Evolutionary conservation across 2,888 invertebrate species (phyloP).

Genomic region (Ectropis crepuscularia): DNA sequence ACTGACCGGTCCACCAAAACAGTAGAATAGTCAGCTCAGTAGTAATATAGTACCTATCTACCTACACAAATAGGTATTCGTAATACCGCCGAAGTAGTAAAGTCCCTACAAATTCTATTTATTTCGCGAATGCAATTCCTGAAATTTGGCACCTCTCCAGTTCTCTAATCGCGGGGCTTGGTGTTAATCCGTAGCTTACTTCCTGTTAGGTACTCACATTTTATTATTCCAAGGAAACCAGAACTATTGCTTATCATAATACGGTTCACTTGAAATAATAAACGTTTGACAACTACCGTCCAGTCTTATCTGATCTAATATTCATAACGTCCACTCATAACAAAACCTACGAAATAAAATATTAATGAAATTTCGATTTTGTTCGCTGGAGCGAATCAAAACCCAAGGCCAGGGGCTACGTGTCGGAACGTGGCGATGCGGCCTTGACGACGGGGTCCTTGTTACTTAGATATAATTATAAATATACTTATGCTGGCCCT

Average conservation of each 20-base stretch:
- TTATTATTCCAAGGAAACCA: slow-evolving; percentile 1
- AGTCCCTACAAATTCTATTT: slow-evolving; percentile 2
- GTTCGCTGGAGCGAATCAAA: slow-evolving; percentile 35
- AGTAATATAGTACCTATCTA: too few relatives aligned
- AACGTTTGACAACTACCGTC: background rate
- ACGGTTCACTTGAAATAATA: background rate
- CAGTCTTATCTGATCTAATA: slow-evolving; percentile 13
- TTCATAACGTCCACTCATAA: slow-evolving; percentile 8
- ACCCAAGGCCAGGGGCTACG: slow-evolving; percentile 55
- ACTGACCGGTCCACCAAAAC: too few relatives aligned
- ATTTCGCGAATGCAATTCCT: slow-evolving; percentile 33
- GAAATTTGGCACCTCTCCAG: slow-evolving; percentile 51
- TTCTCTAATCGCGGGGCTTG: slow-evolving; percentile 47
- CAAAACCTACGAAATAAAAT: slow-evolving; percentile 25
- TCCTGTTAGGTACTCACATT: background rate
- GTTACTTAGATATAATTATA: slow-evolving; percentile 43
- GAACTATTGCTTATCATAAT: slow-evolving; percentile 2
- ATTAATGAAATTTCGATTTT: slow-evolving; percentile 36
- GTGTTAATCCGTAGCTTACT: background rate
- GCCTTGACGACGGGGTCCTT: slow-evolving; percentile 66
- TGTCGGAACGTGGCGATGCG: slow-evolving; percentile 53
- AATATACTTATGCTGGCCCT: slow-evolving; percentile 58
- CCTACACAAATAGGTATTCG: too few relatives aligned
- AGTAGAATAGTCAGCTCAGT: too few relatives aligned
- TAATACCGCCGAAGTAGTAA: background rate